These are phyloP conservation scores for Hystrix brachyura DNA, from an alignment of 2,113 vertebrate species.

Conservation along the genomic window DNA sequence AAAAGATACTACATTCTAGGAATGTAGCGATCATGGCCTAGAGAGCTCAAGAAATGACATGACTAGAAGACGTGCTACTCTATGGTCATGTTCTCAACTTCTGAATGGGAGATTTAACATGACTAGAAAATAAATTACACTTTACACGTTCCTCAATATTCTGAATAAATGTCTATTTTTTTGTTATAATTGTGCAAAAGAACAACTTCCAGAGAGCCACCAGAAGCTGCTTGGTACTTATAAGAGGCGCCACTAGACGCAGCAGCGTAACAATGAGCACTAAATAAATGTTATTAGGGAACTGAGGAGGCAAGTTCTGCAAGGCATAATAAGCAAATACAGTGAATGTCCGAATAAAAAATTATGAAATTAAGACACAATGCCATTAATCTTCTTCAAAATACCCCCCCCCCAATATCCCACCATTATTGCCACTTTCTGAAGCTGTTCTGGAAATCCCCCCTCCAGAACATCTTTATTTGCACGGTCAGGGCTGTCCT, in stretches of 20 bases:
- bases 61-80: background rate
- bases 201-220: background rate
- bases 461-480: background rate
- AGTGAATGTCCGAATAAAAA: background rate
- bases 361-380: background rate
- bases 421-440: background rate
- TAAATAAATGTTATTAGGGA: background rate
- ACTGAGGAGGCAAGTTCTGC: background rate
- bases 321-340: background rate
- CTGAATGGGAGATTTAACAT: background rate
- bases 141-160: background rate
- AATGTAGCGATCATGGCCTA: background rate
- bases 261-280: background rate
- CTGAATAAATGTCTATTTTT: background rate
- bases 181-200: background rate
- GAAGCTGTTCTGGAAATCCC: background rate
- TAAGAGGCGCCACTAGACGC: background rate
- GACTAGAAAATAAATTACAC: background rate
- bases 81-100: background rate
- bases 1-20: background rate
- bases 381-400: background rate
- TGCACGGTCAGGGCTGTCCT: background rate
- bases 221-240: background rate
- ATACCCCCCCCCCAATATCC: background rate
- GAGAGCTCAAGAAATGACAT: background rate